Base-by-base conservation (phyloP, 2,113 vertebrate species). In the Delphinus delphis region DNA sequence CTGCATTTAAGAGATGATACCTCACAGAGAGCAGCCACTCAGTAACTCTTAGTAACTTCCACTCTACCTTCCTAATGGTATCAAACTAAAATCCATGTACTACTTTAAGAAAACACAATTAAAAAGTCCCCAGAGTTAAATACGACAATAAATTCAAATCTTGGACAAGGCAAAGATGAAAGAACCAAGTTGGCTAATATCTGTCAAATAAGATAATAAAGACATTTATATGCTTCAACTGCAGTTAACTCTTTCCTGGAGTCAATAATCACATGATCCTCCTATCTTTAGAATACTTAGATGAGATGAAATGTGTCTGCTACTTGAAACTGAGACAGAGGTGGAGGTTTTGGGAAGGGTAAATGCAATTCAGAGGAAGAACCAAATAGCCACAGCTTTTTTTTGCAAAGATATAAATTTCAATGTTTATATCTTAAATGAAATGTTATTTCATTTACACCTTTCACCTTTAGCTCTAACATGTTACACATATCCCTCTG, bases 81-180 rank as follows among this genome's bases (percentile, higher is more conserved):
- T 74, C 80, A 70, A 95, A 88, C 85, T 74, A 96, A 90, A 47
- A 90, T 55, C 55, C 88, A 50, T 33, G 5, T 5, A 31, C 80
- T 50, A 91, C 26, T 74, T 74, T 86, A 90, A 65, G n/a, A 95
- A 92, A 94, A 70, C 14, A 47, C 18, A 93, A 68, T 20, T 50
- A 87, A 83, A 62, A 96, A 94, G 28, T 71, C 20, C 44, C 53
- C 63, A 79, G 88, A 65, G 14, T 71, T 82, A 96, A 94, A 84
- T 83, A 85, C 33, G 85, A 92, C 12, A 90, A 76, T 77, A 94
- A 87, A 86, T 93, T 82, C 28, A 94, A 71, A 91, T 25, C 23
- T 31, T 8, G 14, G n/a, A 89, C 47, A 91, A 93, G 83, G 47
- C 63, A 93, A 85, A 81, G 41, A 86, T 82, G 23, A 91, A 97